A percentile compares a stretch with the other conserved stretches of the same genome.
These are phyloP conservation scores for Parasteatoda tepidariorum DNA, from an alignment of 1,140 invertebrate species.

Conservation along the genomic window DNA sequence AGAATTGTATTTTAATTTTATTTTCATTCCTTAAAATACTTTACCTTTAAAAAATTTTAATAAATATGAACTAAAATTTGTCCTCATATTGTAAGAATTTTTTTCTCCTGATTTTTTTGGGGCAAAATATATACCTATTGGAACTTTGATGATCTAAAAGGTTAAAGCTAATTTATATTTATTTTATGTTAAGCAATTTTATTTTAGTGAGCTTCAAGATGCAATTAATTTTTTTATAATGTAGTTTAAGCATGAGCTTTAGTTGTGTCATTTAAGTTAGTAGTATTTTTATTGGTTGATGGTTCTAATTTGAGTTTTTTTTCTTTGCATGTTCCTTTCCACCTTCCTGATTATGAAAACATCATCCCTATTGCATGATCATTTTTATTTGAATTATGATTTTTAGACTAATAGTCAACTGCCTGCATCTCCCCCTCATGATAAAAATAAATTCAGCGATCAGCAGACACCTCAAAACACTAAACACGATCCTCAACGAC, in stretches of 20 bases:
- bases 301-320: conserved; percentile 49
- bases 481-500: conserved; percentile 28
- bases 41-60: too few species aligned
- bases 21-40: too few species aligned
- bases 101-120: too few species aligned
- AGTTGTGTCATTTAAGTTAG: neutral
- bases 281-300: conserved; percentile 12
- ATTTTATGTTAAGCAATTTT: too few species aligned
- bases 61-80: too few species aligned
- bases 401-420: conserved; percentile 38
- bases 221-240: neutral
- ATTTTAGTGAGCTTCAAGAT: too few species aligned
- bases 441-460: neutral
- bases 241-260: neutral
- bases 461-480: neutral
- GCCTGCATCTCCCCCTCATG: conserved; percentile 11
- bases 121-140: too few species aligned
- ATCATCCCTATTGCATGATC: conserved; percentile 48
- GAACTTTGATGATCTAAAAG: too few species aligned
- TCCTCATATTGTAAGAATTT: too few species aligned
- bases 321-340: conserved; percentile 46
- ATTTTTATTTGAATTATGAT: conserved; percentile 51
- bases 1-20: too few species aligned
- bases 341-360: conserved; percentile 40
- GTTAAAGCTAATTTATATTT: too few species aligned